Percentiles rank a stretch among this genome's conserved stretches.
phyloP scores from a whole-genome alignment of 2,113 vertebrate genomes.

The Lasiurus cinereus region DNA sequence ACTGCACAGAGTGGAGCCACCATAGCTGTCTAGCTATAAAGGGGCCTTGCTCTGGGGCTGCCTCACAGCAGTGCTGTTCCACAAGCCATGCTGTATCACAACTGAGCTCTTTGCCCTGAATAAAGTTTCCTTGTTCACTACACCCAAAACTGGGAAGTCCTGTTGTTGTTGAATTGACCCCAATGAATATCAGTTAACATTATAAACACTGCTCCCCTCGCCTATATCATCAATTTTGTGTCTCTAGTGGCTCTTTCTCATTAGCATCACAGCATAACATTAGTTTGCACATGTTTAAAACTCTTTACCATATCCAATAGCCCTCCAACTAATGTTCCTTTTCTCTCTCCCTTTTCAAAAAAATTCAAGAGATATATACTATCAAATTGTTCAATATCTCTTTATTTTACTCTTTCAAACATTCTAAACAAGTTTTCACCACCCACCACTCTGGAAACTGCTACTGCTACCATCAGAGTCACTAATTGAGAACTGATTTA shows the following conservation, averaged over 20 bases:
- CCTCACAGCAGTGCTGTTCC: background rate
- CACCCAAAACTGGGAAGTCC: background rate
- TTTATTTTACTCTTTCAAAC: background rate
- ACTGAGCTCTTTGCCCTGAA: background rate
- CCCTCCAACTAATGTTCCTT: background rate
- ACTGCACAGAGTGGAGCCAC: background rate
- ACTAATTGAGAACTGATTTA: background rate
- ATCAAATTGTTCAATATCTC: background rate
- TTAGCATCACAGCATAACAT: background rate
- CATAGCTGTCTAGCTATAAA: background rate
- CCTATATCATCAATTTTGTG: background rate
- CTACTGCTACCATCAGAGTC: background rate
- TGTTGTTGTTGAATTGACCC: background rate
- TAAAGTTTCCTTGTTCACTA: background rate
- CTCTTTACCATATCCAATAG: background rate
- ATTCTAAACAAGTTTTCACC: conserved; percentile 1
- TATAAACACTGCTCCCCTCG: background rate
- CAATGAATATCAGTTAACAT: background rate
- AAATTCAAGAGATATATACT: background rate
- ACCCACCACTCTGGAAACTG: background rate
- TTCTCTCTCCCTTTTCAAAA: background rate
- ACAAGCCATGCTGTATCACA: background rate
- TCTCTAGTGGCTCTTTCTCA: background rate
- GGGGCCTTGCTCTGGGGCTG: background rate
- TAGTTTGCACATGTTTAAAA: background rate